A percentile compares a stretch with the other conserved stretches of the same genome.
Evolutionary conservation across 2,797 vertebrate species (phyloP).

Genomic region (Oophaga sylvatica): DNA sequence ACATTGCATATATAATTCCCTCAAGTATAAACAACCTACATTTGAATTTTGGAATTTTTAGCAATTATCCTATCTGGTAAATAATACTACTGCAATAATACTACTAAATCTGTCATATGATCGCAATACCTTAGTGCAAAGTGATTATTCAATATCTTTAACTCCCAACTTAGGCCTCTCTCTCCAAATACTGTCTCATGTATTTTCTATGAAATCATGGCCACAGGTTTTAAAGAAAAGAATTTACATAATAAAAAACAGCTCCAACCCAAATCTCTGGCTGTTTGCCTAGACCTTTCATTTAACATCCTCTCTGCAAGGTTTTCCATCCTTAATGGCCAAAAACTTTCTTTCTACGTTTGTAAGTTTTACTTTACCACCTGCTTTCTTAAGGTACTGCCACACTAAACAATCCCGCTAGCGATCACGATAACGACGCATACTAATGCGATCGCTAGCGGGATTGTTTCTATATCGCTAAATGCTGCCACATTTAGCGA

Average conservation of each 20-base stretch:
- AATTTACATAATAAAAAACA: background rate
- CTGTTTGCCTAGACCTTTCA: background rate
- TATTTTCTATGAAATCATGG: background rate
- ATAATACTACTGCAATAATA: background rate
- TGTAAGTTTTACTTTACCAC: background rate
- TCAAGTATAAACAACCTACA: background rate
- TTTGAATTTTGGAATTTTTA: background rate
- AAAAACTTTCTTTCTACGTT: background rate
- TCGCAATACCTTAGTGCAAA: background rate
- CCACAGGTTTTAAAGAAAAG: constrained; percentile 3
- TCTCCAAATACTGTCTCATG: background rate
- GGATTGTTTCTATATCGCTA: too few relatives aligned
- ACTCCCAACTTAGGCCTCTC: background rate
- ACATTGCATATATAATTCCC: background rate
- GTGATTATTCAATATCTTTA: background rate
- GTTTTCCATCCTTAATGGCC: background rate
- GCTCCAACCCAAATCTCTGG: background rate
- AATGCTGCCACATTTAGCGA: too few relatives aligned
- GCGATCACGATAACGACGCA: too few relatives aligned
- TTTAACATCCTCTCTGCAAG: background rate
- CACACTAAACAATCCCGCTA: too few relatives aligned
- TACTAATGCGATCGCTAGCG: too few relatives aligned
- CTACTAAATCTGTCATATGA: background rate
- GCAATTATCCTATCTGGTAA: background rate
- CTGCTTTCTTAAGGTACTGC: too few relatives aligned